These are phyloP conservation scores for Drosophila arawakana DNA, from an alignment of 1,140 invertebrate species.

Conservation along the genomic window DNA sequence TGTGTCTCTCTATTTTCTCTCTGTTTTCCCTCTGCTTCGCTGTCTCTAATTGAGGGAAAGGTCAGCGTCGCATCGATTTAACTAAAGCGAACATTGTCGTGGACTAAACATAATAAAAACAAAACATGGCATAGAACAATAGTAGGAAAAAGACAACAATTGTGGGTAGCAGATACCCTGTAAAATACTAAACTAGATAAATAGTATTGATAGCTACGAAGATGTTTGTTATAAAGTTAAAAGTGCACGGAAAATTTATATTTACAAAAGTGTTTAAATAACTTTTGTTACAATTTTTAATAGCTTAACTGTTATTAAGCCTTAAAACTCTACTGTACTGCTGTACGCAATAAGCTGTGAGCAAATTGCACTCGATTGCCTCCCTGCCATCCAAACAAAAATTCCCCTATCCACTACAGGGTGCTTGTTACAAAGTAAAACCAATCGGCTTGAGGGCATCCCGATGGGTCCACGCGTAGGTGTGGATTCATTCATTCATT, in stretches of 20 bases:
- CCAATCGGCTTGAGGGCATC: neutral
- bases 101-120: conserved; percentile 35
- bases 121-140: conserved; percentile 18
- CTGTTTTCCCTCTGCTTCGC: conserved; percentile 1
- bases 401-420: too few species aligned
- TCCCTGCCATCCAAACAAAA: too few species aligned
- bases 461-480: conserved; percentile 35
- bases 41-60: conserved; percentile 76
- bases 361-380: too few species aligned
- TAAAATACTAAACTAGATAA: neutral
- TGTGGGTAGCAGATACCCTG: conserved; percentile 15
- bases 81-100: conserved; percentile 30
- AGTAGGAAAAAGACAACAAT: neutral
- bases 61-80: conserved; percentile 77
- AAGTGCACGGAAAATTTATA: neutral
- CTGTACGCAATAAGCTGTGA: too few species aligned
- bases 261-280: too few species aligned
- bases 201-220: too few species aligned
- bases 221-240: neutral
- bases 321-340: too few species aligned
- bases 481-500: conserved; percentile 53
- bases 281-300: too few species aligned
- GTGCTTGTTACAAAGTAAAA: neutral
- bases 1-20: neutral
- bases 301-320: too few species aligned